Evolutionary conservation across 1,140 invertebrate species (phyloP).

Genomic region (Psilanteris sp.): DNA sequence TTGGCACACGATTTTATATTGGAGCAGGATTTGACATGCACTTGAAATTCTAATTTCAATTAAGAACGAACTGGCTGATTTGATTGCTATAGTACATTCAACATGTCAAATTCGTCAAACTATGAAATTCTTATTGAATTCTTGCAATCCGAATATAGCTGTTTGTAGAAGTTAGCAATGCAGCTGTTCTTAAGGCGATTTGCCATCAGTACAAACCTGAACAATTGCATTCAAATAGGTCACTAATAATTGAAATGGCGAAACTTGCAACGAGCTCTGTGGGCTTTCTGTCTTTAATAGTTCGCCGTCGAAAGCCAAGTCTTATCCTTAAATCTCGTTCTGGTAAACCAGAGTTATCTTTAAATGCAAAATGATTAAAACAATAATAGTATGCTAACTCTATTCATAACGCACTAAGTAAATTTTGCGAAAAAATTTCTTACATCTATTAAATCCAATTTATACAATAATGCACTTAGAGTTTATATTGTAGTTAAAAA

Average conservation of each 20-base stretch:
- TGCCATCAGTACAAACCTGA: slow-evolving; percentile 51
- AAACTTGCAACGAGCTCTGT: slow-evolving; percentile 52
- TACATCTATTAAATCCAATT: slow-evolving; percentile 35
- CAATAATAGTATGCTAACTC: slow-evolving; percentile 46
- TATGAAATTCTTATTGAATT: slow-evolving; percentile 61
- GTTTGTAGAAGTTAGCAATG: slow-evolving; percentile 29
- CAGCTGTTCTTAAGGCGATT: slow-evolving; percentile 40
- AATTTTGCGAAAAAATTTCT: slow-evolving; percentile 29
- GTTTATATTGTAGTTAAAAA: too few relatives aligned
- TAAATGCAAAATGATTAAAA: slow-evolving; percentile 48
- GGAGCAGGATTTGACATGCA: not conserved
- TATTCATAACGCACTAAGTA: slow-evolving; percentile 41
- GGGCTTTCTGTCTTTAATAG: slow-evolving; percentile 50
- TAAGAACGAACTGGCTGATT: slow-evolving; percentile 41
- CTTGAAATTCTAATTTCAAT: slow-evolving; percentile 41
- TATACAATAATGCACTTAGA: slow-evolving; percentile 22
- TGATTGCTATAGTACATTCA: slow-evolving; percentile 31
- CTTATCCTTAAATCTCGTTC: slow-evolving; percentile 42
- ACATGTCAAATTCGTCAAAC: slow-evolving; percentile 55
- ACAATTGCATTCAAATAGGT: slow-evolving; percentile 63
- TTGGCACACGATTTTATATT: too few relatives aligned
- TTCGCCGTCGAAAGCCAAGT: slow-evolving; percentile 43
- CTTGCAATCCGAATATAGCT: slow-evolving; percentile 1
- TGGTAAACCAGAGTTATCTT: slow-evolving; percentile 43
- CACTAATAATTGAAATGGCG: slow-evolving; percentile 64